These are phyloP conservation scores for Aurelia aurita complex sp. Pacific DNA, from an alignment of 30 jellyfish, hydroid and myxozoan genomes.

Conservation along the genomic window DNA sequence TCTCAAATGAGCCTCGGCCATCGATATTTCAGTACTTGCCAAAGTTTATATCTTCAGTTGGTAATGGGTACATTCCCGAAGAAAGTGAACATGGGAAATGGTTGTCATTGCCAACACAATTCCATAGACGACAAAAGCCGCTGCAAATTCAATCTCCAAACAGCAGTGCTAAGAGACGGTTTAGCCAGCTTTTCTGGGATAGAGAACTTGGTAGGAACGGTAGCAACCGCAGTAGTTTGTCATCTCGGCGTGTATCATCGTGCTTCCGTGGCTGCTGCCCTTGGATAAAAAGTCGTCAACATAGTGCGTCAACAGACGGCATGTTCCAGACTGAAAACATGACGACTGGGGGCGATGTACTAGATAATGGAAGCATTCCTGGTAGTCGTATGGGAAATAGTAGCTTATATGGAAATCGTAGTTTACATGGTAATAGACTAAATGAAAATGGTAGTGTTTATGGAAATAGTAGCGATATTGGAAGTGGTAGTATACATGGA, in stretches of 20 bases:
- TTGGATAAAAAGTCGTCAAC: conserved; percentile 29
- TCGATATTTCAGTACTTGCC: conserved; percentile 62
- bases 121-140: conserved; percentile 36
- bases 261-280: conserved; percentile 50
- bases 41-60: conserved; percentile 19
- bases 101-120: conserved; percentile 43
- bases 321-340: not conserved
- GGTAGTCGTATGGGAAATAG: too few relatives aligned
- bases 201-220: conserved; percentile 27
- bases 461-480: not conserved
- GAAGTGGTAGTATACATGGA: not conserved
- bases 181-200: conserved; percentile 63
- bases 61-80: not conserved
- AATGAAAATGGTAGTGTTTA: not conserved
- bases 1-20: conserved; percentile 65
- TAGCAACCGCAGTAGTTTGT: conserved; percentile 45
- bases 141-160: not conserved
- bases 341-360: not conserved
- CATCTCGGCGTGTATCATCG: conserved; percentile 45
- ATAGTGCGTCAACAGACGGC: conserved; percentile 17
- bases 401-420: too few relatives aligned
- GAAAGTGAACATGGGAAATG: conserved; percentile 30
- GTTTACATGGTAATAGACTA: not conserved
- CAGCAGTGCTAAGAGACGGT: conserved; percentile 52
- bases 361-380: not conserved